These are phyloP conservation scores for Papilio machaon DNA, from an alignment of 1,140 invertebrate species.

Conservation along the genomic window DNA sequence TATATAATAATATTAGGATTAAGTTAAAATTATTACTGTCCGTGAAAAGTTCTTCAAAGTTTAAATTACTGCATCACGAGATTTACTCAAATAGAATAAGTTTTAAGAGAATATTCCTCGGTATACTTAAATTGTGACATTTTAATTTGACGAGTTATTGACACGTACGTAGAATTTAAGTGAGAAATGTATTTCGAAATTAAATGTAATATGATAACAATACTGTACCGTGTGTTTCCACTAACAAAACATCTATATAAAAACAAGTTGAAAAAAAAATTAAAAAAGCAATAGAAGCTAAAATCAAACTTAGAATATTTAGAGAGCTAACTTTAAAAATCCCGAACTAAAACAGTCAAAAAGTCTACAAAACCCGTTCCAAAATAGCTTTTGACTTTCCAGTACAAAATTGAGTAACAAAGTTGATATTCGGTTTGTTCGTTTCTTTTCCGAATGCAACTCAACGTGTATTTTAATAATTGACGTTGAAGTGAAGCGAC, in stretches of 20 bases:
- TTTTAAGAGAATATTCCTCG: neutral
- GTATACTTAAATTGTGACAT: neutral
- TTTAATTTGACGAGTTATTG: neutral
- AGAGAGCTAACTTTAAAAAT: neutral
- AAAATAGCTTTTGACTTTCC: slow-evolving; percentile 4
- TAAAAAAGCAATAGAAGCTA: neutral
- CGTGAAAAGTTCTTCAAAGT: neutral
- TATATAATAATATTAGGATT: too few species aligned
- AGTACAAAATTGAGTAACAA: slow-evolving; percentile 18
- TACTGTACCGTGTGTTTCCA: neutral
- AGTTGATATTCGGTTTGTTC: slow-evolving; percentile 17
- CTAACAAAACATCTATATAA: too few species aligned
- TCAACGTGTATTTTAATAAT: slow-evolving; percentile 15
- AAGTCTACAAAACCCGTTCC: slow-evolving; percentile 7
- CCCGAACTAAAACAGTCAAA: neutral
- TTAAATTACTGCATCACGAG: neutral
- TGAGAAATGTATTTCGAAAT: too few species aligned
- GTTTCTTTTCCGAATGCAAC: slow-evolving; percentile 3
- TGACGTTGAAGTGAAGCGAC: neutral
- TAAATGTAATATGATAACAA: too few species aligned
- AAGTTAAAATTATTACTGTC: neutral
- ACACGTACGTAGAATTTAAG: neutral
- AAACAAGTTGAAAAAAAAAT: neutral
- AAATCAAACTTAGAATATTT: neutral
- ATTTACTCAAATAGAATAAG: slow-evolving; percentile 11